phyloP scores from a whole-genome alignment of 2,888 invertebrate genomes.

The Zele albiditarsus region DNA sequence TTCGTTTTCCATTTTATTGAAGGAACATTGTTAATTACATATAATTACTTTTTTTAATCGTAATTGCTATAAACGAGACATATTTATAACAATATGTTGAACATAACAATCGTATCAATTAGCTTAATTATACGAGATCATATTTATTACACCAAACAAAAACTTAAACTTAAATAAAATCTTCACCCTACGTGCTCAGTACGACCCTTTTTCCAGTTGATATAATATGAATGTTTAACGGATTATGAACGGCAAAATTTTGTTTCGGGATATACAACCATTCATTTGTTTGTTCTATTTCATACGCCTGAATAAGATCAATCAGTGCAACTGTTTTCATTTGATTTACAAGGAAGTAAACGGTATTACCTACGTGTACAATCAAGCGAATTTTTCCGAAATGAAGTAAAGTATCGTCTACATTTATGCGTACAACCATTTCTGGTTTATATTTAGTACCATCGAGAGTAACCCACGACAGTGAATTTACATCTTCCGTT shows the following conservation, averaged over 20 bases:
- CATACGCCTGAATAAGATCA: not conserved
- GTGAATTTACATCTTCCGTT: not conserved
- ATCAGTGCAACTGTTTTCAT: not conserved
- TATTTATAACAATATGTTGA: too few species aligned
- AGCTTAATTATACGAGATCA: too few species aligned
- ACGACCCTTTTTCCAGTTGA: too few species aligned
- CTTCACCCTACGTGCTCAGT: too few species aligned
- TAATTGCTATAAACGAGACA: too few species aligned
- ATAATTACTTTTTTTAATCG: too few species aligned
- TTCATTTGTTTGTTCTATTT: not conserved
- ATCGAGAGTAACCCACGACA: not conserved
- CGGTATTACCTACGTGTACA: not conserved
- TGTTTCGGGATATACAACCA: not conserved
- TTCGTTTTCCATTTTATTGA: too few species aligned
- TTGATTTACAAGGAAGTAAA: not conserved
- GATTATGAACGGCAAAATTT: not conserved
- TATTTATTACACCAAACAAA: too few species aligned
- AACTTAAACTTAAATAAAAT: too few species aligned
- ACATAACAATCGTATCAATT: too few species aligned
- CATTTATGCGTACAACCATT: not conserved
- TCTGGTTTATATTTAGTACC: not conserved
- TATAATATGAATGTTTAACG: not conserved
- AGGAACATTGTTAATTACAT: too few species aligned
- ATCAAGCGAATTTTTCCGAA: not conserved
- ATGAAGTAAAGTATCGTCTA: not conserved